phyloP scores from a whole-genome alignment of 2,113 vertebrate species.

The Turdus rufiventris region DNA sequence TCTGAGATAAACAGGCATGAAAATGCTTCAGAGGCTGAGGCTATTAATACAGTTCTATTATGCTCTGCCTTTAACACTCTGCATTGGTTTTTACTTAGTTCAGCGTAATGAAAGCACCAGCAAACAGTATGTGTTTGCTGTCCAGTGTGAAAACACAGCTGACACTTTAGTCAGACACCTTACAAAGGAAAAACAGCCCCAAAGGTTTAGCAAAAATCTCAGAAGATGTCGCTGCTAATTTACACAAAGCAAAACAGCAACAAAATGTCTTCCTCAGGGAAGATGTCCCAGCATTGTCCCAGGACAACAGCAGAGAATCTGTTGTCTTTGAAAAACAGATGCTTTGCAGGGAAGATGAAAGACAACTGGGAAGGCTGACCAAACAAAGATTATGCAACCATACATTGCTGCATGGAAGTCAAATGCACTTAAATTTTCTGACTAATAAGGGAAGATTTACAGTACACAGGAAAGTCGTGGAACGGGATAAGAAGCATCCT shows the following conservation, averaged over 20 bases:
- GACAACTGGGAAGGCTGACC: background rate
- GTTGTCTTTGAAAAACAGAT: constrained; percentile 32
- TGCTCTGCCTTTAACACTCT: background rate
- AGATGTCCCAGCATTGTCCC: constrained; percentile 40
- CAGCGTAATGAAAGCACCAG: background rate
- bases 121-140: background rate
- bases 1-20: background rate
- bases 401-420: background rate
- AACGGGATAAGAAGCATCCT: background rate
- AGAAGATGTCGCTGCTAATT: constrained; percentile 58
- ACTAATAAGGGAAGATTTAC: background rate
- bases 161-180: background rate
- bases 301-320: background rate
- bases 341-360: background rate
- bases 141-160: background rate
- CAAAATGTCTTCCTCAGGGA: constrained; percentile 53
- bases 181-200: constrained; percentile 12
- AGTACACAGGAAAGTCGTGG: background rate
- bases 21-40: background rate
- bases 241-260: constrained; percentile 45
- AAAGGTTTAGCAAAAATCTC: constrained; percentile 26
- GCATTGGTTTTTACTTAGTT: background rate
- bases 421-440: background rate
- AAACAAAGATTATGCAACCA: background rate
- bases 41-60: background rate